phyloP scores from a whole-genome alignment of 2,113 vertebrate genomes.

The Onychostoma macrolepis region DNA sequence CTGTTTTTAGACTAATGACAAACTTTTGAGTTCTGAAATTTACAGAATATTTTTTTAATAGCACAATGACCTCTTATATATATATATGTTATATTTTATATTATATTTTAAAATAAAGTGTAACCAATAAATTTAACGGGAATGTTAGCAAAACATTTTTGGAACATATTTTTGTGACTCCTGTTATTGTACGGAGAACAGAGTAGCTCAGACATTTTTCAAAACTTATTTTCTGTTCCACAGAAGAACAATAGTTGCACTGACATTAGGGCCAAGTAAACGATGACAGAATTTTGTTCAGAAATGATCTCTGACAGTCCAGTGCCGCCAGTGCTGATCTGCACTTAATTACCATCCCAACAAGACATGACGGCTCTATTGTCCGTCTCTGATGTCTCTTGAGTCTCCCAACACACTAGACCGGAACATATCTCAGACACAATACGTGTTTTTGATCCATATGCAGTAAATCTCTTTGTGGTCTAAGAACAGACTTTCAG shows the following conservation, averaged over 20 bases:
- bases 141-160: no score
- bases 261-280: neutral
- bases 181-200: neutral
- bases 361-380: neutral
- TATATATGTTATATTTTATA: no score
- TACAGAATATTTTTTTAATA: no score
- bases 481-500: constrained; percentile 46
- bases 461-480: constrained; percentile 48
- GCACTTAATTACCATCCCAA: neutral
- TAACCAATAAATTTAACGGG: no score
- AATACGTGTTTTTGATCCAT: constrained; percentile 52
- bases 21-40: no score
- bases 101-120: no score
- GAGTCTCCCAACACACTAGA: constrained; percentile 59
- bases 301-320: neutral
- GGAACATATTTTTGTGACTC: neutral
- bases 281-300: neutral
- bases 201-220: neutral
- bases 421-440: constrained; percentile 56
- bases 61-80: no score
- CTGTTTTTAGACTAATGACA: no score
- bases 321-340: neutral
- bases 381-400: constrained; percentile 38
- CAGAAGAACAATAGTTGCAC: neutral
- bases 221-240: neutral